A percentile compares a stretch with the other conserved stretches of the same genome.
phyloP scores from a whole-genome alignment of 2,113 vertebrate species.

The Daubentonia madagascariensis region DNA sequence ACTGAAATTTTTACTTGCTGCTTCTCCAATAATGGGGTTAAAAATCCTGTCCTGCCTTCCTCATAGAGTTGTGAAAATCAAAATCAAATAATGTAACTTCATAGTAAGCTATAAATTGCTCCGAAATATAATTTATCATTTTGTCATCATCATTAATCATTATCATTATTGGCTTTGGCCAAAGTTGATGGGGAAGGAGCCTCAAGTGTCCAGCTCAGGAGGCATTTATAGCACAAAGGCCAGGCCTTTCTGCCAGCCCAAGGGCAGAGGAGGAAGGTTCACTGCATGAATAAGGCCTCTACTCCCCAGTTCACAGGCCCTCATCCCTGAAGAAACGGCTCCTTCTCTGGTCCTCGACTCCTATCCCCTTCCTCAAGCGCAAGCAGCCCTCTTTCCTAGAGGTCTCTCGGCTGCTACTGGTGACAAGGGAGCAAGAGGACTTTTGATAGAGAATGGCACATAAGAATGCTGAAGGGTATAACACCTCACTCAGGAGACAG shows the following conservation, averaged over 20 bases:
- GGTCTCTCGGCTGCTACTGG: rapidly evolving
- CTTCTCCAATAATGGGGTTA: background rate
- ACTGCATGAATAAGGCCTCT: background rate
- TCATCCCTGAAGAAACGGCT: background rate
- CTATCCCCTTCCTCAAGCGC: background rate
- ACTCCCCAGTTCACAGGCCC: background rate
- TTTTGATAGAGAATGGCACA: background rate
- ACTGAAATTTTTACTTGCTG: background rate
- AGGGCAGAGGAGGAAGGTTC: background rate
- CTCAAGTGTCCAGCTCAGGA: background rate
- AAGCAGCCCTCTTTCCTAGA: background rate
- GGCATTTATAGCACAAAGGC: background rate
- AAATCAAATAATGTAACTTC: background rate
- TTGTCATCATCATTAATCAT: too few species aligned
- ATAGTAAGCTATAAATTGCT: background rate
- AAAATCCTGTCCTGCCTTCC: background rate
- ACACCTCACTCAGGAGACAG: background rate
- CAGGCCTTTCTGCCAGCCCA: background rate
- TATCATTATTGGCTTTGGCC: background rate
- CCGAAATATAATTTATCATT: background rate
- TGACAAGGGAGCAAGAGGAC: background rate
- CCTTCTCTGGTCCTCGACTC: background rate
- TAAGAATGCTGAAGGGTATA: background rate
- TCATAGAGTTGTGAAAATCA: background rate
- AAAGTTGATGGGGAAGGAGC: background rate